Conservation (phyloP, 2,888 invertebrate genomes). For the Drosophila helvetica region DNA sequence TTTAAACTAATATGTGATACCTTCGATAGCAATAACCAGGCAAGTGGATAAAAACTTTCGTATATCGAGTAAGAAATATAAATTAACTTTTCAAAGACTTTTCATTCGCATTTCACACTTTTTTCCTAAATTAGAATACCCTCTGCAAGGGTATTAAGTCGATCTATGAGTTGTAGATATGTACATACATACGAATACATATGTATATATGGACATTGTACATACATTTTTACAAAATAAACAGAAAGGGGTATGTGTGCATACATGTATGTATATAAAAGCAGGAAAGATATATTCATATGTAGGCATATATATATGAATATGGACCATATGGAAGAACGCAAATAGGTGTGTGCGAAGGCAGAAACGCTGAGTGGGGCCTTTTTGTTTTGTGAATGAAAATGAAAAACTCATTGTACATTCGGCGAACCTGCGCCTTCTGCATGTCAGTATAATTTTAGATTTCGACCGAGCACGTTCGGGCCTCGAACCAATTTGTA, state of each 20-base stretch:
- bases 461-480: conserved; percentile 66
- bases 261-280: conserved; percentile 10
- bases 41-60: too few species aligned
- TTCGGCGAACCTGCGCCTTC: conserved; percentile 59
- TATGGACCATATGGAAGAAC: conserved; percentile 31
- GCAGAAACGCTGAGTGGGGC: conserved; percentile 57
- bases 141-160: not conserved
- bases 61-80: too few species aligned
- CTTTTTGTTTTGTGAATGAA: conserved; percentile 75
- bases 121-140: not conserved
- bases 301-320: conserved; percentile 17
- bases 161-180: not conserved
- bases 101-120: not conserved
- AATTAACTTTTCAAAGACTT: too few species aligned
- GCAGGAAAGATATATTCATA: conserved; percentile 38
- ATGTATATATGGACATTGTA: not conserved
- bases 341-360: conserved; percentile 29
- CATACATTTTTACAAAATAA: conserved; percentile 17
- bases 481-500: conserved; percentile 31
- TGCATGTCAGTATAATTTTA: conserved; percentile 66
- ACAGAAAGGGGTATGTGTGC: too few species aligned
- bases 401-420: conserved; percentile 71
- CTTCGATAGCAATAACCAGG: not conserved
- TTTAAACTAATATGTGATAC: too few species aligned
- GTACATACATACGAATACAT: not conserved